Percentiles rank a stretch among this genome's conserved stretches.
Conservation (phyloP, 2,113 vertebrate genomes). For the Paratilapia polleni region DNA sequence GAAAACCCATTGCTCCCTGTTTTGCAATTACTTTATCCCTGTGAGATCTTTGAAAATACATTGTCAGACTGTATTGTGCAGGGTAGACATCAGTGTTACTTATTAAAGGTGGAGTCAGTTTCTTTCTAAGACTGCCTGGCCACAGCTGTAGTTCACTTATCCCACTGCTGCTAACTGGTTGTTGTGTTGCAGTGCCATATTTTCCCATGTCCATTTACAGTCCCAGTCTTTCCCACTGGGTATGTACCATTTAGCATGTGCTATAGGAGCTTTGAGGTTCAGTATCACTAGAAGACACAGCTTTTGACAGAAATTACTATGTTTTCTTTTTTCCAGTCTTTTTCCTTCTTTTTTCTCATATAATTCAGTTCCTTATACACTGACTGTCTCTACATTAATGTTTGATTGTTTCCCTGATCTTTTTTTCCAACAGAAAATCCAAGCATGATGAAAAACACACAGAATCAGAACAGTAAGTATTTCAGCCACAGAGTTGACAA, state of each 20-base stretch:
- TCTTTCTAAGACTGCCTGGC: slow-evolving; percentile 10
- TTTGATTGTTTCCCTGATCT: slow-evolving; percentile 26
- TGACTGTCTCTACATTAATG: background rate
- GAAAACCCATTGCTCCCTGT: slow-evolving; percentile 25
- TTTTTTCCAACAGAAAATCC: slow-evolving; percentile 86
- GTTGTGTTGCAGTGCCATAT: slow-evolving; percentile 42
- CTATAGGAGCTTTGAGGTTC: slow-evolving; percentile 30
- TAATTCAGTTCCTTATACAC: background rate
- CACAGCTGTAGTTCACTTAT: slow-evolving; percentile 8
- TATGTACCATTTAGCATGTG: slow-evolving; percentile 40
- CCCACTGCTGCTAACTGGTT: slow-evolving; percentile 23
- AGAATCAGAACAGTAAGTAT: slow-evolving; percentile 88
- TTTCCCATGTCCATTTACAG: slow-evolving; percentile 57
- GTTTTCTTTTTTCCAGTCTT: background rate
- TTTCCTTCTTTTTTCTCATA: slow-evolving; percentile 1
- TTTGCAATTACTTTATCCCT: slow-evolving; percentile 61
- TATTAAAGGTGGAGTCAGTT: slow-evolving; percentile 53
- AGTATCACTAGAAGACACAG: slow-evolving; percentile 40
- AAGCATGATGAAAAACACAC: slow-evolving; percentile 89
- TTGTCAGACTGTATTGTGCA: slow-evolving; percentile 39
- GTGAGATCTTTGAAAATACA: slow-evolving; percentile 37
- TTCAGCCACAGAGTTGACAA: background rate
- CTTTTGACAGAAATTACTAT: slow-evolving; percentile 29
- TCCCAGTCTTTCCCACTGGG: slow-evolving; percentile 4
- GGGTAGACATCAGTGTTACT: slow-evolving; percentile 19